Percentiles rank a stretch among this genome's conserved stretches.
These are phyloP conservation scores for Balaeniceps rex DNA, from an alignment of 2,113 vertebrate species.

Conservation along the genomic window DNA sequence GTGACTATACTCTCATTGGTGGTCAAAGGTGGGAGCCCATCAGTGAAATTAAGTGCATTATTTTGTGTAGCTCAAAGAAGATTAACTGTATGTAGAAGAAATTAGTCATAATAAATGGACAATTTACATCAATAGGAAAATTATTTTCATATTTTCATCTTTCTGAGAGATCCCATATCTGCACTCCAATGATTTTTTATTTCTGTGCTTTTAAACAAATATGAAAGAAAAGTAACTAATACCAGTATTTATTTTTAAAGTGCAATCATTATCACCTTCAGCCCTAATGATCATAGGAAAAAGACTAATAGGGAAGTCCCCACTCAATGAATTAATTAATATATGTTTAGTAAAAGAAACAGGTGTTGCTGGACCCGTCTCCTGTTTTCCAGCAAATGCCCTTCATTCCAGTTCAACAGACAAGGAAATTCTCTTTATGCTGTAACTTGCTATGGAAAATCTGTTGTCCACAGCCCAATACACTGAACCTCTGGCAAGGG, in stretches of 20 bases:
- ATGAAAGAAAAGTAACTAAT: neutral
- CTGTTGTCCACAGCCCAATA: neutral
- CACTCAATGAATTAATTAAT: neutral
- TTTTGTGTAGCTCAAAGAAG: neutral
- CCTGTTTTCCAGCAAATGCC: neutral
- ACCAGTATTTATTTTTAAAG: neutral
- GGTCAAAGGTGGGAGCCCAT: neutral
- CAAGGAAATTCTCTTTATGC: neutral
- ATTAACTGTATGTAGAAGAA: neutral
- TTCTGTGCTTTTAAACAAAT: neutral
- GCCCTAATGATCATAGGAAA: neutral
- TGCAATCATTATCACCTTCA: neutral
- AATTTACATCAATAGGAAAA: neutral
- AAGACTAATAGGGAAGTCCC: neutral
- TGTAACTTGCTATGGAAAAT: neutral
- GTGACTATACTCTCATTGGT: neutral
- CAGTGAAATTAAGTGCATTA: neutral
- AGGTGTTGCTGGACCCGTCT: neutral
- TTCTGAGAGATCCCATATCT: neutral
- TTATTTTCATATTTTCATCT: neutral
- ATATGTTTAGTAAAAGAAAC: neutral
- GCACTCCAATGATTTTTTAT: neutral
- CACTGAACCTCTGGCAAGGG: neutral
- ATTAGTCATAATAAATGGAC: neutral
- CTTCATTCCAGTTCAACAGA: neutral